phyloP scores from a whole-genome alignment of 2,113 vertebrate genomes.

The Malaclemys terrapin region DNA sequence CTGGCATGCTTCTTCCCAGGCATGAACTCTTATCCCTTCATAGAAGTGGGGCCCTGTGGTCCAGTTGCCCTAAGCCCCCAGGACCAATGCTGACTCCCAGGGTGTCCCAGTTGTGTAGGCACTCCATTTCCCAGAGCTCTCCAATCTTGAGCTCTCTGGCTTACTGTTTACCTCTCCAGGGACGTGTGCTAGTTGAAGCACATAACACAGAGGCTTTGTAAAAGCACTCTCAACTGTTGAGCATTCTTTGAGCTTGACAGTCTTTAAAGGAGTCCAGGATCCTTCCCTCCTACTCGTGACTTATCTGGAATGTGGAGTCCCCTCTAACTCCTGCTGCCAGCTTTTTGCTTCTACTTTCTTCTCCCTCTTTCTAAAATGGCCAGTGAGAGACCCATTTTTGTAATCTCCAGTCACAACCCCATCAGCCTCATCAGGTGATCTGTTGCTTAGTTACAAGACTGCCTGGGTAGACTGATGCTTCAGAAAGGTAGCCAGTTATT shows the following conservation, averaged over 20 bases:
- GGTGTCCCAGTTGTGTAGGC: background rate
- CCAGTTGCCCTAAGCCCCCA: background rate
- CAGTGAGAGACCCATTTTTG: no score
- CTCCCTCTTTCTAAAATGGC: background rate
- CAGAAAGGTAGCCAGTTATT: no score
- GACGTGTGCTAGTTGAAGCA: background rate
- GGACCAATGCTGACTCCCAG: background rate
- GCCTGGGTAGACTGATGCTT: background rate
- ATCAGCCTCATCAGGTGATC: background rate
- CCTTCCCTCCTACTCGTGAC: background rate
- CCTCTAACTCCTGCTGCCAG: background rate
- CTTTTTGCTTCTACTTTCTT: background rate
- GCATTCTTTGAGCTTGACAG: background rate
- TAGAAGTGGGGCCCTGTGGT: background rate
- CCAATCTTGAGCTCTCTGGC: background rate
- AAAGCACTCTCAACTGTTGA: background rate
- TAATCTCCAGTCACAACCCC: background rate
- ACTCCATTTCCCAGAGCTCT: background rate
- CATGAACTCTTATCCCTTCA: background rate
- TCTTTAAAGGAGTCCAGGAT: background rate
- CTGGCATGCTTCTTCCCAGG: no score
- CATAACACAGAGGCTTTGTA: background rate
- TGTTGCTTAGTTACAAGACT: background rate
- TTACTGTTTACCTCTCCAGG: background rate
- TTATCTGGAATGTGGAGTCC: no score